These are phyloP conservation scores for Nomada lathburiana DNA, from an alignment of 2,888 invertebrate species.

Conservation along the genomic window DNA sequence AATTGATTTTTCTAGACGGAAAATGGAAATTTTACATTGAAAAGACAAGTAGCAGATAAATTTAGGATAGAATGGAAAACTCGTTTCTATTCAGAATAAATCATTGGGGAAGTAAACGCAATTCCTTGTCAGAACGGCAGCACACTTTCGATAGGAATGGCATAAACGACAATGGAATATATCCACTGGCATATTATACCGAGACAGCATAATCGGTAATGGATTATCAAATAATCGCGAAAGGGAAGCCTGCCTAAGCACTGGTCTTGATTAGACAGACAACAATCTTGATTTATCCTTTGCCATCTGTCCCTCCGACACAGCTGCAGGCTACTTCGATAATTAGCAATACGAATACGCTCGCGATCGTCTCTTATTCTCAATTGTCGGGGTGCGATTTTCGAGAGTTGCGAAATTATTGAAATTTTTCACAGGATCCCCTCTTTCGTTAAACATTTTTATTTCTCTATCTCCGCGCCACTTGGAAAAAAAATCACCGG, in stretches of 20 bases:
- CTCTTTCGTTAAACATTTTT: no score
- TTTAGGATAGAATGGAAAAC: no score
- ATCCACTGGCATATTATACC: background rate
- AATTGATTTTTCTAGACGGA: no score
- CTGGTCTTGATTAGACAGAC: constrained; percentile 75
- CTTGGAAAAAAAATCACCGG: no score
- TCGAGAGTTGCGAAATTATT: constrained; percentile 13
- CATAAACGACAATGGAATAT: constrained; percentile 3
- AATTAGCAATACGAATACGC: constrained; percentile 47
- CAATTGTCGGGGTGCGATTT: background rate
- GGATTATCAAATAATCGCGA: constrained; percentile 55
- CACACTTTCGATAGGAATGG: background rate
- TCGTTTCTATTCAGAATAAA: no score
- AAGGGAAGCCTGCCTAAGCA: constrained; percentile 62
- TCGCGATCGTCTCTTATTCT: constrained; percentile 3
- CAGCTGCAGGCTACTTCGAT: constrained; percentile 37
- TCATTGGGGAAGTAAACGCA: no score
- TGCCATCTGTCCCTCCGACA: constrained; percentile 52
- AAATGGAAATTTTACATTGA: no score
- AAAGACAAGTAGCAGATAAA: background rate
- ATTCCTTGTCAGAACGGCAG: background rate
- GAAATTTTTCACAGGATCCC: background rate
- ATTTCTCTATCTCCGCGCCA: no score
- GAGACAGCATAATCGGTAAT: constrained; percentile 28
- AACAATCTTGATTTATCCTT: constrained; percentile 76